Base-by-base conservation (phyloP, 2,888 invertebrate genomes). In the Tachystola acroxantha region DNA sequence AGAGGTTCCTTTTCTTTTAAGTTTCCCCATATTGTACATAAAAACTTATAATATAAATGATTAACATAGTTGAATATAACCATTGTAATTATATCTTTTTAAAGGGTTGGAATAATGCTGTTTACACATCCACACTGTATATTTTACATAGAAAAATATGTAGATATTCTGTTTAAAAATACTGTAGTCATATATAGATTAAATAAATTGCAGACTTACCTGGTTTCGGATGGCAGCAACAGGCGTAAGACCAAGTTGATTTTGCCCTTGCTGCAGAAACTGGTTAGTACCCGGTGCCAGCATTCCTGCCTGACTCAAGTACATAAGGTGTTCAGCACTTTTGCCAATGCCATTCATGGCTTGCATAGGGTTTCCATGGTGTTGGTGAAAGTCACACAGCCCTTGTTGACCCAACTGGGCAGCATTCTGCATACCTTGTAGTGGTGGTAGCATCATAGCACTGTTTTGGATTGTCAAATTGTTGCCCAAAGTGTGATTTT, bases 241-340 rank as follows among this genome's bases (percentile, higher is more conserved):
- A 48, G 76, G 88, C 73, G 75, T 84, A 61, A 72, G 80, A 56
- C 81, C 89, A 63, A 84, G 85, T 46, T 88, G 89, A 64, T 79
- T 90, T 72, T 90, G 92, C 46, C 90, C 89, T 70, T 91, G 89
- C 53, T 91, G 91, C 48, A 89, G 70, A 50, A 87, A 89, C 46
- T 89, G 89, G 61, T 90, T 89, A 42, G 91, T 84, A 37, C 89
- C 89, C 43, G 91, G 89, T 42, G 86, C 87, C 64, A 89, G 81
- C 59, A 89, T 88, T 24, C 88, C 88, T 37, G 88, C 84, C 64
- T 87, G 87, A 42, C 82, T 77, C 49, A 86, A 64, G 63, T 86
- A 86, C 79, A 88, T 79, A 16, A 88, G 69, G 49, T 88, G 88
- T 53, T 88, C 87, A 25, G 81, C 82, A 52, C 67, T 80, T 53